These are phyloP conservation scores for Caradrina clavipalpis DNA, from an alignment of 2,888 invertebrate species.

Conservation along the genomic window DNA sequence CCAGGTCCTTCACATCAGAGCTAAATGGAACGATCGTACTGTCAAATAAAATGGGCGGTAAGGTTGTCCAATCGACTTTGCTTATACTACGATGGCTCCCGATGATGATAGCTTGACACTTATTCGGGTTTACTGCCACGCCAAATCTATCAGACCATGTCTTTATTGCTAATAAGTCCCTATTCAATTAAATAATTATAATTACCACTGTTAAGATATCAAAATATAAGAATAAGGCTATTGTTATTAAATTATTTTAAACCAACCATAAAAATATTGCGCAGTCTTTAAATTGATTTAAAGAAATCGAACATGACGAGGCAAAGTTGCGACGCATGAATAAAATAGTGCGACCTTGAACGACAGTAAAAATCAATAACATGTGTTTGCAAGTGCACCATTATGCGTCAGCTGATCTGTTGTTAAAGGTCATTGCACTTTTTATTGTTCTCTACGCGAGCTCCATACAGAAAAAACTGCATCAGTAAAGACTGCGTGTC, in stretches of 20 bases:
- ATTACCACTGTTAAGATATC: neutral
- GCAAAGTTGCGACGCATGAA: conserved; percentile 23
- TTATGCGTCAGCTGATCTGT: conserved; percentile 88
- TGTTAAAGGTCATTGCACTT: conserved; percentile 88
- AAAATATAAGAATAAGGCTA: neutral
- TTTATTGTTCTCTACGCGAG: conserved; percentile 79
- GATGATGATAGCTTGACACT: no score
- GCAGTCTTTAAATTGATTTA: neutral
- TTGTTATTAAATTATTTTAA: neutral
- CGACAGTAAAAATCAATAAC: conserved; percentile 84
- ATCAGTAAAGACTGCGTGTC: conserved; percentile 80
- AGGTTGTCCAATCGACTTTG: no score
- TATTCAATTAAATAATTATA: no score
- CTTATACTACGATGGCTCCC: no score
- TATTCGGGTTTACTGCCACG: no score
- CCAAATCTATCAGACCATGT: no score
- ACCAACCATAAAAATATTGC: neutral
- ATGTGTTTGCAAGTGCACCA: conserved; percentile 85
- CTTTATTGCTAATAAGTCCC: no score
- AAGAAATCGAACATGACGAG: conserved; percentile 11
- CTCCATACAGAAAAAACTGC: conserved; percentile 82
- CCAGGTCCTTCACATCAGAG: no score
- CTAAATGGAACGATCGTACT: no score
- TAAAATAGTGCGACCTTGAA: conserved; percentile 81
- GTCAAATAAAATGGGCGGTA: no score